phyloP scores from a whole-genome alignment of 2,797 vertebrate species.

The Coracias cyanogaster region DNA sequence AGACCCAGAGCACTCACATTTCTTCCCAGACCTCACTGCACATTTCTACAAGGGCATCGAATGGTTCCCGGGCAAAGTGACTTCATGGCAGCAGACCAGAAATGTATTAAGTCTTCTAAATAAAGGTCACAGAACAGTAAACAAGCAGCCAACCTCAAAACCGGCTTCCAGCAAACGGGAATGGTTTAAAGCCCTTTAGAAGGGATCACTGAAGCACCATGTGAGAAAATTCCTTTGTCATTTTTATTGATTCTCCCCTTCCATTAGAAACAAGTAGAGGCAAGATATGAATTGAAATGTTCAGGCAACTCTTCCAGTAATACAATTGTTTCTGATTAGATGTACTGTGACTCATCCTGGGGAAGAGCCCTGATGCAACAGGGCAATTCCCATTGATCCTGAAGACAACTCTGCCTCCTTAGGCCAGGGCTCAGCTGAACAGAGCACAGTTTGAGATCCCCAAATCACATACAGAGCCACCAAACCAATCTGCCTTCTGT shows the following conservation, averaged over 20 bases:
- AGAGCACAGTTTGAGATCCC: not conserved
- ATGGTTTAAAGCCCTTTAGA: not conserved
- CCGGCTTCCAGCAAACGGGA: slow-evolving; percentile 55
- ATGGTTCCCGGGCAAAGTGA: not conserved
- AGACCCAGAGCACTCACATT: not conserved
- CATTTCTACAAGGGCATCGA: not conserved
- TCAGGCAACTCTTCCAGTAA: slow-evolving; percentile 64
- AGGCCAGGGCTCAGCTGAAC: not conserved
- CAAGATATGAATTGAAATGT: slow-evolving; percentile 57
- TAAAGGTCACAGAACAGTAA: slow-evolving; percentile 25
- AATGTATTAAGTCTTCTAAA: slow-evolving; percentile 4
- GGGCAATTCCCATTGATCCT: slow-evolving; percentile 69
- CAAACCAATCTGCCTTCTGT: not conserved
- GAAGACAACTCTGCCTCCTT: not conserved
- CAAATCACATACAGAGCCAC: not conserved
- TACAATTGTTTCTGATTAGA: slow-evolving; percentile 57
- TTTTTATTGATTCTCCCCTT: slow-evolving; percentile 64
- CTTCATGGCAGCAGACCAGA: not conserved
- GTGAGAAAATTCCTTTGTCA: slow-evolving; percentile 47
- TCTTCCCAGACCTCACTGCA: not conserved
- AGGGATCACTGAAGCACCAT: not conserved
- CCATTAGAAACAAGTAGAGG: slow-evolving; percentile 61
- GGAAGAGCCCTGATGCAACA: slow-evolving; percentile 62
- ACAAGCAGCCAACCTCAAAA: slow-evolving; percentile 5
- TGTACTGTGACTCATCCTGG: slow-evolving; percentile 47